phyloP scores from a whole-genome alignment of 2,113 vertebrate species.

The Bubalus kerabau region DNA sequence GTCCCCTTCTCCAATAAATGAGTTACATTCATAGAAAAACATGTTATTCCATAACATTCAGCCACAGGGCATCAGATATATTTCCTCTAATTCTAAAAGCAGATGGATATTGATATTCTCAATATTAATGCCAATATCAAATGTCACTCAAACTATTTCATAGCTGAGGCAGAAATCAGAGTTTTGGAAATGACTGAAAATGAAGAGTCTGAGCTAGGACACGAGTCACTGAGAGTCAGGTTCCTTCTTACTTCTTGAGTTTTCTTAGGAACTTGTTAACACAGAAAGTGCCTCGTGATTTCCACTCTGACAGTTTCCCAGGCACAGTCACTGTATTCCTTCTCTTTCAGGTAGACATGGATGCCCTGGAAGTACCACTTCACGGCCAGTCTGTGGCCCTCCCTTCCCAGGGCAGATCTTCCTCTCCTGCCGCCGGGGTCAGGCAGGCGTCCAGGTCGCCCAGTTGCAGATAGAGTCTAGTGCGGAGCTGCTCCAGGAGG shows the following conservation, averaged over 20 bases:
- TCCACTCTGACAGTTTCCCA: not conserved
- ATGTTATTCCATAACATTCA: not conserved
- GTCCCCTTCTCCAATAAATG: no score
- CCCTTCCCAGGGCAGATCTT: accelerated
- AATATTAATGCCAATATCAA: not conserved
- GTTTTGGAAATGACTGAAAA: not conserved
- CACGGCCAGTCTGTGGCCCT: accelerated
- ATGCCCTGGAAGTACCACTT: not conserved
- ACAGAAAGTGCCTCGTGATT: not conserved
- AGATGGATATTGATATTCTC: not conserved
- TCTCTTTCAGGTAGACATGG: no score
- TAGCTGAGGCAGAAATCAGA: not conserved
- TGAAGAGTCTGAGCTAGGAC: no score
- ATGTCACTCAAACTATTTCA: not conserved
- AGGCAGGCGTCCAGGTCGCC: accelerated
- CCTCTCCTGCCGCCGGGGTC: not conserved
- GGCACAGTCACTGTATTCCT: no score
- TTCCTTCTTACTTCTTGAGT: not conserved
- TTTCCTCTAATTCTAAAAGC: not conserved
- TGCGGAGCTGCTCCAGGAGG: not conserved
- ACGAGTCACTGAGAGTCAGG: no score
- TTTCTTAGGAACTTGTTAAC: not conserved
- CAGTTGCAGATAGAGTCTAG: not conserved
- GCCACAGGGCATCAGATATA: not conserved
- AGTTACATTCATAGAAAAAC: not conserved